Evolutionary conservation across 2,888 invertebrate genomes (phyloP), one percentile per base, ranked within the genome.

Genomic region (Cetonia aurata): DNA sequence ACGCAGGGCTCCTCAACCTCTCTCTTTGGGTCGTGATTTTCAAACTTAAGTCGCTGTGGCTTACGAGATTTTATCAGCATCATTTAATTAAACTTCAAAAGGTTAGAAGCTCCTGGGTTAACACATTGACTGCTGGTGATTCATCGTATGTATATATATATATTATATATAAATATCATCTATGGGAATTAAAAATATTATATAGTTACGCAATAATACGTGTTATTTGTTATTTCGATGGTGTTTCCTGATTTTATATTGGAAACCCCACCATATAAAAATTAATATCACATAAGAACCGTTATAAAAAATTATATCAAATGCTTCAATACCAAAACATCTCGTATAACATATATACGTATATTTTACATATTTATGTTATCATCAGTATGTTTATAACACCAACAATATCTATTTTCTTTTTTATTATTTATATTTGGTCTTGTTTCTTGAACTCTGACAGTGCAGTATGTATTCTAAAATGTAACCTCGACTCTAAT

Each of bases 401-500:
- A 60, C 15, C 60, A 60, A 60, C 48, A 60, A 31, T 56, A 50
- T 48, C 52, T 55, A 55, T 62, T 25, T 25, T 67, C 55, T 44
- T 37, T 25, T 44, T 68, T 72, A n/a, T 25, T 62, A 53, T 25
- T 70, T 70, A 65, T 19, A 65, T 56, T 70, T 73, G 71, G 67
- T 75, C 73, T 67, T 75, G 56, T 69, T 80, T 80, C 74, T 85
- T 86, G 55, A 86, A 80, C 70, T 86, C 86, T 73, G 86, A 83
- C 52, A 92, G 80, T 56, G 91, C 91, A 0, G 95, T 92, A 81
- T 97, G 96, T 75, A 96, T 92, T 77, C 95, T 89, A 85, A 97
- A 96, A 83, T 96, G 96, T 15, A 97, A 87, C 46, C 96, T 88
- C 0, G 96, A 95, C 81, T 97, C 96, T 76, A 97, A 83, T 0